Base-by-base conservation (phyloP, 2,113 vertebrate species). In the Ochotona princeps region DNA sequence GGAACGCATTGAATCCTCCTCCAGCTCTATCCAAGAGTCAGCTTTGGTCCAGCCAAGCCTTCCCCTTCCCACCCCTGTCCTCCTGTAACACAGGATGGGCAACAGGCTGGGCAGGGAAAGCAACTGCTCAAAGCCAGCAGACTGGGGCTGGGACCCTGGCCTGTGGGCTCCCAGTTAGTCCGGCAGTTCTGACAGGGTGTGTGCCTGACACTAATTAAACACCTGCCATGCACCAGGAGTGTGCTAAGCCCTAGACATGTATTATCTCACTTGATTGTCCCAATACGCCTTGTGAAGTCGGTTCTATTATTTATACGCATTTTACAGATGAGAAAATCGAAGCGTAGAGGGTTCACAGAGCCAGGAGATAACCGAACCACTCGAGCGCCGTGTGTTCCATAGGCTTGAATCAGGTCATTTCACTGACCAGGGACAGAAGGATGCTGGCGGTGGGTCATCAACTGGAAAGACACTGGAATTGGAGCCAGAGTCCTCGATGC, bases 281-380 rank as follows among this genome's bases (percentile, higher is more conserved):
- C 54, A 90, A 32, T 44, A 76, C 28, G 28, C 15, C 47, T 44
- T 60, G 4, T 80, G 49, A 88, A 44, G 10, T 70, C 0, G 9
- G 30, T 63, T 79, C 61, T 81, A 11, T 90, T 84, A 51, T 60
- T 94, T 63, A 79, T 32, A 87, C 35, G 65, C 70, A 83, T 93
- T 91, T 84, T 81, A 78, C 65, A 49, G 93, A 65, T 25, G n/a
- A 95, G 28, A 30, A 90, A 91, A 85, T 35, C 28, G 91, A 95
- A 54, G 54, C 69, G 74, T 76, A 70, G 73, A 21, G 47, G 47
- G 70, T 54, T 70, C 54, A 74, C 38, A 74, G 76, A 78, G 69
- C 72, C 54, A 20, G n/a, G 30, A 83, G 65, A 5, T 26, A 72
- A 79, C 28, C 90, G 81, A 81, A 91, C 17, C 25, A 11, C 13